Evolutionary conservation across 2,113 vertebrate species (phyloP), one percentile per base, ranked within the genome.

Genomic region (Calyptommatus sinebrachiatus): DNA sequence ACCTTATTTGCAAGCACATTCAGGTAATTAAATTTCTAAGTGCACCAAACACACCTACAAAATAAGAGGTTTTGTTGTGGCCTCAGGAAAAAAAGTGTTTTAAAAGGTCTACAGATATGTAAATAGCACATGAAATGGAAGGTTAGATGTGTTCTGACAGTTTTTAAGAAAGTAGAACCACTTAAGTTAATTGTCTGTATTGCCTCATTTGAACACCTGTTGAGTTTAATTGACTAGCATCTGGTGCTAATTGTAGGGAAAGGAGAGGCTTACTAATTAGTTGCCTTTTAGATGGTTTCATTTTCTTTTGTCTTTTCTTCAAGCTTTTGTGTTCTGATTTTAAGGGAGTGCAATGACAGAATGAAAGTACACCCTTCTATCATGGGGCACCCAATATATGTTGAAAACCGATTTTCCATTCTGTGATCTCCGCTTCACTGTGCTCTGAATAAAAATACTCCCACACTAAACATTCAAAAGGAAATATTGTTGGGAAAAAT

Each of bases 151-250:
- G 84, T 89, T 66, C 75, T 78, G 60, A 62, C 68, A 80, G 76
- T 84, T 89, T 89, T 90, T 57, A 89, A 89, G 90, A 81, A 89
- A 90, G 88, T 81, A 60, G 81, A 50, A 63, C 73, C 83, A 86
- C 78, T 92, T 85, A 87, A 84, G 85, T 86, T 88, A 86, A 91
- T 90, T 90, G 77, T 84, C 80, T 87, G 41, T 77, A 81, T 76
- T 80, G 74, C 73, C 24, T 92, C 62, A 81, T 89, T 90, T 79
- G 88, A 90, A 68, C 88, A 90, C 87, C 87, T 92, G 86, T 86
- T 87, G 85, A 62, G 82, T 88, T 83, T 86, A 85, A 90, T 91
- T 87, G 85, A 72, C 18, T 53, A 83, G 77, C 87, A 84, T 80
- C 84, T 88, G 88, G 78, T 80, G 57, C 84, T 84, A 81, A 35